Evolutionary conservation across 2,797 vertebrate genomes (phyloP).

Genomic region (Poliocrania exsul): DNA sequence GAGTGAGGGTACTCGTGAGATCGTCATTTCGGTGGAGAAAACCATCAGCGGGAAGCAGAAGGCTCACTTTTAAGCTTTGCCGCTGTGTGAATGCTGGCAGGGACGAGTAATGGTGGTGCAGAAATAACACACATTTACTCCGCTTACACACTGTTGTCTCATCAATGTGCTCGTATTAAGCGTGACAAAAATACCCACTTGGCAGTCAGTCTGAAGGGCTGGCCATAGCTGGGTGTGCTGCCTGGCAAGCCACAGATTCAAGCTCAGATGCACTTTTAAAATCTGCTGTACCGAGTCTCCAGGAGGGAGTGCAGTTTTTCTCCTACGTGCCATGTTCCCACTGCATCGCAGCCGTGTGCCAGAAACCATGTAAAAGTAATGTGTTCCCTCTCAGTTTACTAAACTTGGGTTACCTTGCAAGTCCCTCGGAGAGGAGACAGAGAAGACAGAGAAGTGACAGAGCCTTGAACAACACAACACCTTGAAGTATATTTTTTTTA

Average conservation of each 20-base stretch:
- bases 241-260: background rate
- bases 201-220: background rate
- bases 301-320: background rate
- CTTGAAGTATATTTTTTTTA: background rate
- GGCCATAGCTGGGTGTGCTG: background rate
- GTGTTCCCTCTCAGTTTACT: fast-evolving
- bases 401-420: background rate
- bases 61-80: background rate
- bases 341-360: background rate
- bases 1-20: background rate
- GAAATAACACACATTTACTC: background rate
- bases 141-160: background rate
- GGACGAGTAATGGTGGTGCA: background rate
- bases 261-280: background rate
- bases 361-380: background rate
- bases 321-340: background rate
- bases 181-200: background rate
- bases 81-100: background rate
- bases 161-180: background rate
- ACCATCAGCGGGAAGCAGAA: background rate
- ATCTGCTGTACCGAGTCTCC: background rate
- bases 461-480: background rate
- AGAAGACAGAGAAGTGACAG: background rate
- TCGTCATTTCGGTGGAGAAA: background rate
- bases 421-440: background rate